Evolutionary conservation across 2,113 vertebrate genomes (phyloP).

Genomic region (Tonatia bakeri): DNA sequence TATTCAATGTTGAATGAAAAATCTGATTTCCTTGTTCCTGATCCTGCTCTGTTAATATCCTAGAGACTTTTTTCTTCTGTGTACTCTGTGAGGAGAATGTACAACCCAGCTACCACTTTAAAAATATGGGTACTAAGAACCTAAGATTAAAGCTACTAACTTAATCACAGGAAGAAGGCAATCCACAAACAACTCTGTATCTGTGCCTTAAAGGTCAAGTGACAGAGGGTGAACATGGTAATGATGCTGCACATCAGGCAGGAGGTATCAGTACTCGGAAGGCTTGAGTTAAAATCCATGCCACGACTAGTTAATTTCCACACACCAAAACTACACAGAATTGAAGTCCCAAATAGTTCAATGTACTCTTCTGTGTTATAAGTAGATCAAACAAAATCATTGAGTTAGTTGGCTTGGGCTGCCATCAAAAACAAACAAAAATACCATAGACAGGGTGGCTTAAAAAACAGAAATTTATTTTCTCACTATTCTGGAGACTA

Average conservation of each 20-base stretch:
- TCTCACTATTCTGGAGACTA: neutral
- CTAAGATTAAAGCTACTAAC: constrained; percentile 27
- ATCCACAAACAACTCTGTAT: neutral
- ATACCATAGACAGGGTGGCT: neutral
- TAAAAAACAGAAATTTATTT: too few species aligned
- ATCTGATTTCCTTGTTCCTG: neutral
- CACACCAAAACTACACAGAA: neutral
- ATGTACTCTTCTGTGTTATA: neutral
- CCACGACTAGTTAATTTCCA: neutral
- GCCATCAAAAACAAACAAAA: neutral
- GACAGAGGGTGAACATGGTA: neutral
- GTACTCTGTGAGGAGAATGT: neutral
- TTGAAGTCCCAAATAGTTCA: neutral
- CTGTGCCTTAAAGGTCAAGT: neutral
- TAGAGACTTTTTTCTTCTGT: constrained; percentile 7
- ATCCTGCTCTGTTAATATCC: neutral
- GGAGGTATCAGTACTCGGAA: neutral
- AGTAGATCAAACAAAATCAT: neutral
- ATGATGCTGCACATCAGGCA: neutral
- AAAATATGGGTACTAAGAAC: too few species aligned
- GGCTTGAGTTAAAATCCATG: neutral
- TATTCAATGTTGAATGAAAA: neutral
- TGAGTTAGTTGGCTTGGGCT: neutral
- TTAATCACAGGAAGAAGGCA: constrained; percentile 50
- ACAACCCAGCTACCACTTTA: neutral